Base-by-base conservation (phyloP, 2,113 vertebrate genomes). In the Semnornis frantzii region DNA sequence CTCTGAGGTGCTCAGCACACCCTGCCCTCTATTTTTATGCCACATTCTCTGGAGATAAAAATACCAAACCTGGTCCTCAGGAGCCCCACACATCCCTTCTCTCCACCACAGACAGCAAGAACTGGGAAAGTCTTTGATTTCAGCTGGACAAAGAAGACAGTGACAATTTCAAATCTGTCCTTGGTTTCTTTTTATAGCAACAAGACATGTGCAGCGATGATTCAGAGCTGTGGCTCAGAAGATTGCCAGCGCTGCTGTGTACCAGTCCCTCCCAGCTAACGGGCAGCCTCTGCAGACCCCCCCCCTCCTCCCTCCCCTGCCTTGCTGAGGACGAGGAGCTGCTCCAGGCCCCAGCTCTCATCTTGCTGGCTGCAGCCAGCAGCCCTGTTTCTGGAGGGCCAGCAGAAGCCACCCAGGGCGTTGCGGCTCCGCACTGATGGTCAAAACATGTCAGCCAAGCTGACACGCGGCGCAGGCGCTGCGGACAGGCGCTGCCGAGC, bases 151-250 rank as follows among this genome's bases (percentile, higher is more conserved):
- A 89, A 87, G 62, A 92, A 84, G 92, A 91, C 85, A 14, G 2
- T 89, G 82, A 93, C 7, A 0, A 64, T 93, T 91, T 94, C 89
- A 92, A 92, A 94, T 96, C 92, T 90, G 86, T 94, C 91, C 81
- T 92, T 82, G 72, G 63, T 82, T 91, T 94, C 92, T 74, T 93
- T 95, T 94, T 94, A 93, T 93, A 96, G 95, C 79, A 94, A 91
- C n/a, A 37, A 90, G 89, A 54, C 94, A 92, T 93, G 89, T 92
- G 96, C 81, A 52, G 78, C 0, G 9, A 89, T 91, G 95, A 95
- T 93, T 93, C 94, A 91, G 74, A 95, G 73, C 62, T 10, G 57
- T 28, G 70, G 66, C 71, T 87, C 66, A 9, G 23, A 65, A 65
- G 59, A 90, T 42, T 92, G 83, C 86, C 75, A 65, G 83, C 13